Evolutionary conservation across 2,888 invertebrate genomes (phyloP).

Genomic region (Dasysyrphus tricinctus): DNA sequence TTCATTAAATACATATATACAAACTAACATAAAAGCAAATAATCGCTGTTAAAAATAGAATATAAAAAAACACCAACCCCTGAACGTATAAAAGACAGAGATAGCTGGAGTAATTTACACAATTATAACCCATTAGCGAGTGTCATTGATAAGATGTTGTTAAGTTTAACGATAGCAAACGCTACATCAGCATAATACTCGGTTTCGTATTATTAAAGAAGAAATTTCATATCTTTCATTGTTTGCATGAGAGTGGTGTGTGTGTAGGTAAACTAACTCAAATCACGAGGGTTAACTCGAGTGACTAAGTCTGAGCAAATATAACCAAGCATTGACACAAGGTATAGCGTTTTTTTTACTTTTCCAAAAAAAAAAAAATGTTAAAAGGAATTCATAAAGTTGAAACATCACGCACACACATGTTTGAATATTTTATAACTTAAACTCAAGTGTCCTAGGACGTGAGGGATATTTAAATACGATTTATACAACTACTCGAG

Average conservation of each 20-base stretch:
- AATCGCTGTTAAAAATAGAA: not conserved
- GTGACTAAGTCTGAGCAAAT: slow-evolving; percentile 16
- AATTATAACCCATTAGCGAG: slow-evolving; percentile 55
- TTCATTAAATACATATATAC: not conserved
- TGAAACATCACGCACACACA: slow-evolving; percentile 3
- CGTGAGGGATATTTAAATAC: slow-evolving; percentile 21
- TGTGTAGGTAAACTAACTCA: slow-evolving; percentile 26
- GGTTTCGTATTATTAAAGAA: not conserved
- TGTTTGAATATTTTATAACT: slow-evolving; percentile 11
- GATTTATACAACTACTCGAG: not conserved
- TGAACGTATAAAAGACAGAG: slow-evolving; percentile 5
- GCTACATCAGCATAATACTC: not conserved
- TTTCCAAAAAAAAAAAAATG: not conserved
- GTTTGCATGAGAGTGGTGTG: not conserved
- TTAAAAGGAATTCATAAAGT: slow-evolving; percentile 5
- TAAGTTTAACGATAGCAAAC: slow-evolving; percentile 34
- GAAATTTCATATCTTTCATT: slow-evolving; percentile 23
- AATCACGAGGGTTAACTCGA: slow-evolving; percentile 37
- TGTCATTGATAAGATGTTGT: slow-evolving; percentile 42
- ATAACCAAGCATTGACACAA: not conserved
- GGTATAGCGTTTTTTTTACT: not conserved
- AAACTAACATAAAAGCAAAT: not conserved
- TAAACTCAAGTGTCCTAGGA: slow-evolving; percentile 19
- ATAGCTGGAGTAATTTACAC: slow-evolving; percentile 43
- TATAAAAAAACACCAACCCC: not conserved